Conservation (phyloP, 2,888 invertebrate genomes). For the Thereva unica region DNA sequence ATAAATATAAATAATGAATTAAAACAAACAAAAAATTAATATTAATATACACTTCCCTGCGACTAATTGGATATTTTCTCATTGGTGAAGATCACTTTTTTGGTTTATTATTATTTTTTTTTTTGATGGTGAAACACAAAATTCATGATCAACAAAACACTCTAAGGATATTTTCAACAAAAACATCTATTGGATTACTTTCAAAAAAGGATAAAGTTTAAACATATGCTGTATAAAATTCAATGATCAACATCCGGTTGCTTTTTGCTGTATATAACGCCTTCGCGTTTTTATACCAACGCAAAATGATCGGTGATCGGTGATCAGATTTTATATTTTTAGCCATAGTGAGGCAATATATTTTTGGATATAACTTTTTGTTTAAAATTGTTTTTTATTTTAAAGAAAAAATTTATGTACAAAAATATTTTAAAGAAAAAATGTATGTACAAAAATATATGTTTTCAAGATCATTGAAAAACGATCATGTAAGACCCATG, state of each 20-base stretch:
- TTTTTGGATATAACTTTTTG: no score
- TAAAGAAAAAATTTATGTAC: no score
- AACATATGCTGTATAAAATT: conserved; percentile 3
- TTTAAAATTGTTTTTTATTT: no score
- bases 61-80: conserved; percentile 11
- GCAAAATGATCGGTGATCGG: no score
- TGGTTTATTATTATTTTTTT: background rate
- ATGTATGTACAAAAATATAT: no score
- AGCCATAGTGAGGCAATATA: no score
- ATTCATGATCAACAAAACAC: background rate
- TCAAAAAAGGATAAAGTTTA: conserved; percentile 6
- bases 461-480: no score
- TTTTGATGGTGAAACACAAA: background rate
- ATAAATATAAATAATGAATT: conserved; percentile 1
- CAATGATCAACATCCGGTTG: conserved; percentile 25
- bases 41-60: conserved; percentile 5
- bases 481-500: no score
- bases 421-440: no score
- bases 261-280: conserved; percentile 7
- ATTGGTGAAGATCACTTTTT: conserved; percentile 33
- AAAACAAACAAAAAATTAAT: background rate
- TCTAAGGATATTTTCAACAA: background rate
- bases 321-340: no score
- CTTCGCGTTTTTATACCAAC: no score
- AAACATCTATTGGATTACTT: background rate